Percentiles rank a stretch among this genome's conserved stretches.
These are phyloP conservation scores for Centrocercus urophasianus DNA, from an alignment of 2,113 vertebrate genomes.

Conservation along the genomic window DNA sequence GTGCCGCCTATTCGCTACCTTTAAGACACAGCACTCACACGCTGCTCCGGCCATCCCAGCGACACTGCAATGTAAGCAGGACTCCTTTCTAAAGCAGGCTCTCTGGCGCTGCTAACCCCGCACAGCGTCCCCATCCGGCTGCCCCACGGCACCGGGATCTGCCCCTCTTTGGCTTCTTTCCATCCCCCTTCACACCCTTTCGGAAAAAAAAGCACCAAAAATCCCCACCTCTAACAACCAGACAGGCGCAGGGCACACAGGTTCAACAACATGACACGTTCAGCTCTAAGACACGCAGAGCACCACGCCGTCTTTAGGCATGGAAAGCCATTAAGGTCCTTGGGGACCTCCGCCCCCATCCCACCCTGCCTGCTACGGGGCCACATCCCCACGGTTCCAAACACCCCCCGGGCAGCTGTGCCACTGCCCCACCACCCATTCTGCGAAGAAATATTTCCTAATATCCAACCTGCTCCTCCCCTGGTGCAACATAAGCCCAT, in stretches of 20 bases:
- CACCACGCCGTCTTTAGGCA: too few species aligned
- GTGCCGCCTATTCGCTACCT: rapidly evolving
- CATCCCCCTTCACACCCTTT: background rate
- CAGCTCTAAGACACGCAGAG: rapidly evolving
- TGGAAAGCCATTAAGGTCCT: too few species aligned
- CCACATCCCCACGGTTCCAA: too few species aligned
- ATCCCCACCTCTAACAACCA: rapidly evolving
- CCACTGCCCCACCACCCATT: too few species aligned
- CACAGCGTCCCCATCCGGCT: rapidly evolving
- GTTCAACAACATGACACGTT: background rate
- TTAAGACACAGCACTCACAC: rapidly evolving
- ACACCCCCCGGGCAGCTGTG: too few species aligned
- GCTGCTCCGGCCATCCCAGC: rapidly evolving
- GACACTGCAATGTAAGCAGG: rapidly evolving
- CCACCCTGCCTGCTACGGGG: too few species aligned
- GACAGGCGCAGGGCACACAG: rapidly evolving
- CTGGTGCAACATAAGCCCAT: too few species aligned
- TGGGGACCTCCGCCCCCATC: too few species aligned
- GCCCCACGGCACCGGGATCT: background rate
- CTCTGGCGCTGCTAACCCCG: rapidly evolving
- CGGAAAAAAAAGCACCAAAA: background rate
- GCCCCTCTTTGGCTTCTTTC: rapidly evolving
- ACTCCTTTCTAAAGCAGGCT: background rate
- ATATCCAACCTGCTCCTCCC: too few species aligned
- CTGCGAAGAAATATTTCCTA: too few species aligned